Percentiles rank a stretch among this genome's conserved stretches.
Evolutionary conservation across 2,113 vertebrate genomes (phyloP).

Genomic region (Dromas ardeola): DNA sequence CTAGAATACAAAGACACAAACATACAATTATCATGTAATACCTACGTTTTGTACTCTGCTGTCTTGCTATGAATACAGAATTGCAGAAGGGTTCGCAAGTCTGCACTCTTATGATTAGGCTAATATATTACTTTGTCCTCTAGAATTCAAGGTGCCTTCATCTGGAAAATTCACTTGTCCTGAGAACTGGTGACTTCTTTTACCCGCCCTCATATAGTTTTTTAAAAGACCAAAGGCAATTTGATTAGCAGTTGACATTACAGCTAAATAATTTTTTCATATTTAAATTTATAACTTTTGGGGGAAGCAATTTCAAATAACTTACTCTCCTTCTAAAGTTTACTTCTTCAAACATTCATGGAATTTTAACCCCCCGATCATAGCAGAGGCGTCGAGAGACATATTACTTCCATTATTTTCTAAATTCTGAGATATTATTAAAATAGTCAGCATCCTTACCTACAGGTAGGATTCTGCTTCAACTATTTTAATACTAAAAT

Average conservation of each 20-base stretch:
- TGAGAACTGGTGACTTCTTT: not conserved
- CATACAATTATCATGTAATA: fast-evolving
- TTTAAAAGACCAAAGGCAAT: not conserved
- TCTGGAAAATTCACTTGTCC: not conserved
- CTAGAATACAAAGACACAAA: constrained; percentile 55
- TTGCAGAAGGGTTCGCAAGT: not conserved
- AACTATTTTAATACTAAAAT: not conserved
- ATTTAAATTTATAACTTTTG: not conserved
- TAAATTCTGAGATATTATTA: not conserved
- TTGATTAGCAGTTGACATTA: not conserved
- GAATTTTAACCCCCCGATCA: not conserved
- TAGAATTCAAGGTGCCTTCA: not conserved
- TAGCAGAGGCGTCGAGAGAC: not conserved
- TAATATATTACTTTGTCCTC: not conserved
- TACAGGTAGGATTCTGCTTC: not conserved
- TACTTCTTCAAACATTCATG: not conserved
- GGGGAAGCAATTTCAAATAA: not conserved
- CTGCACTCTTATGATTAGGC: too few species aligned
- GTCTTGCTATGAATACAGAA: not conserved
- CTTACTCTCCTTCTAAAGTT: not conserved
- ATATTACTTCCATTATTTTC: fast-evolving
- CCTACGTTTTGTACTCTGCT: not conserved
- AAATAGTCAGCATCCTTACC: not conserved
- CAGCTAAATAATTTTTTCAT: not conserved
- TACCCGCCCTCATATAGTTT: not conserved